Evolutionary conservation across 2,797 vertebrate species (phyloP).

Genomic region (Smutsia gigantea): DNA sequence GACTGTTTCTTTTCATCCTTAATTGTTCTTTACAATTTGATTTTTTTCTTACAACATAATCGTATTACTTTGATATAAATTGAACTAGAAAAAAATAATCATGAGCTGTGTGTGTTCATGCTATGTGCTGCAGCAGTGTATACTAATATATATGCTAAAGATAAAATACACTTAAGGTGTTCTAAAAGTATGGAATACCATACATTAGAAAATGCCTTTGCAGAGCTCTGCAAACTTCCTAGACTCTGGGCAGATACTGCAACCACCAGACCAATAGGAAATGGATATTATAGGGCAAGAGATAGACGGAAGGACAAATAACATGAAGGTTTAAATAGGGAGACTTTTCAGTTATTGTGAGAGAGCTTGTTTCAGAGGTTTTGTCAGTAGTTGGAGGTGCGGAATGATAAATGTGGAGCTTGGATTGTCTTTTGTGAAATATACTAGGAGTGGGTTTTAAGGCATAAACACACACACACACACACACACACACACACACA

Average conservation of each 20-base stretch:
- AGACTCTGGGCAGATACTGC: not conserved
- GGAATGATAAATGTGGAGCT: not conserved
- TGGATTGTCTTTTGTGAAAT: conserved; percentile 6
- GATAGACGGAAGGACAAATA: not conserved
- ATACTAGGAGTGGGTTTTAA: not conserved
- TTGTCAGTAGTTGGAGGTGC: not conserved
- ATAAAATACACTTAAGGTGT: not conserved
- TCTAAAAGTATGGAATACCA: not conserved
- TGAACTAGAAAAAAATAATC: not conserved
- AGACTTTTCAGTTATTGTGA: not conserved
- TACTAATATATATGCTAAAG: not conserved
- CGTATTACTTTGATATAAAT: conserved; percentile 48
- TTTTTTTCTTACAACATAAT: not conserved
- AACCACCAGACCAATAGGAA: not conserved
- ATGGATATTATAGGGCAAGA: not conserved
- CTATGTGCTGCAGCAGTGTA: not conserved
- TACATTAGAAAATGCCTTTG: not conserved
- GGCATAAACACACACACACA: not conserved
- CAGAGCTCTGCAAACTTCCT: not conserved
- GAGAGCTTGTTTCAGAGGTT: not conserved
- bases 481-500: not conserved
- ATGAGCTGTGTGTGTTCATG: not conserved
- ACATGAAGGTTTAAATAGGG: not conserved
- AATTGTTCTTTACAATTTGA: conserved; percentile 15
- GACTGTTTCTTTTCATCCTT: not conserved